Evolutionary conservation across 1,140 invertebrate genomes (phyloP).

Genomic region (Myzus persicae): DNA sequence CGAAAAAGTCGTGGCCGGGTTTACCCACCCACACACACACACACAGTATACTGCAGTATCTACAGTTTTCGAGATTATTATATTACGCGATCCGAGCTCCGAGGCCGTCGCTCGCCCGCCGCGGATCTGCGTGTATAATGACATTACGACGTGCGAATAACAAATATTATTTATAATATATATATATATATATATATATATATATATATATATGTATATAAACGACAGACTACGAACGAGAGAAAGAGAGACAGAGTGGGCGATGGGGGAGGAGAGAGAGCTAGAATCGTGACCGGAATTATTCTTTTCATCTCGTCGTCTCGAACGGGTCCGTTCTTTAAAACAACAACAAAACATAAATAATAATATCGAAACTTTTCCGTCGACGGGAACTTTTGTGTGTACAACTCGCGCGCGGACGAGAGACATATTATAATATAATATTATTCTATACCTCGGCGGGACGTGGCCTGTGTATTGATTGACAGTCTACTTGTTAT

Average conservation of each 20-base stretch:
- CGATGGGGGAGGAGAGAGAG: neutral
- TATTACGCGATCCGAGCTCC: neutral
- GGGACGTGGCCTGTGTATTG: constrained; percentile 47
- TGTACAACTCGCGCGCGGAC: neutral
- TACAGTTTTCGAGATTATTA: constrained; percentile 43
- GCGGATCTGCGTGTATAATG: constrained; percentile 31
- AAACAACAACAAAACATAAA: constrained; percentile 56
- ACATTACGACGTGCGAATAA: constrained; percentile 46
- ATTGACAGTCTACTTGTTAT: neutral
- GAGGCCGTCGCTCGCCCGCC: neutral
- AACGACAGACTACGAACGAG: neutral
- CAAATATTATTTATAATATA: neutral
- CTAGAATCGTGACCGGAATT: constrained; percentile 54
- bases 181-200: too few species aligned
- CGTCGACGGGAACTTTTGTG: constrained; percentile 26
- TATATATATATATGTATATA: neutral
- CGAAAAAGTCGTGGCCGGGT: neutral
- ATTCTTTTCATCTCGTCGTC: constrained; percentile 47
- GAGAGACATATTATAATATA: neutral
- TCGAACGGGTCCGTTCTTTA: constrained; percentile 24
- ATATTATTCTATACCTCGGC: constrained; percentile 17
- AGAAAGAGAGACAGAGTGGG: neutral
- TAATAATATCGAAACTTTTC: constrained; percentile 57
- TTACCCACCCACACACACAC: neutral
- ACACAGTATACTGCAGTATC: neutral